Evolutionary conservation across 2,113 vertebrate genomes (phyloP).

Genomic region (Panthera leo): DNA sequence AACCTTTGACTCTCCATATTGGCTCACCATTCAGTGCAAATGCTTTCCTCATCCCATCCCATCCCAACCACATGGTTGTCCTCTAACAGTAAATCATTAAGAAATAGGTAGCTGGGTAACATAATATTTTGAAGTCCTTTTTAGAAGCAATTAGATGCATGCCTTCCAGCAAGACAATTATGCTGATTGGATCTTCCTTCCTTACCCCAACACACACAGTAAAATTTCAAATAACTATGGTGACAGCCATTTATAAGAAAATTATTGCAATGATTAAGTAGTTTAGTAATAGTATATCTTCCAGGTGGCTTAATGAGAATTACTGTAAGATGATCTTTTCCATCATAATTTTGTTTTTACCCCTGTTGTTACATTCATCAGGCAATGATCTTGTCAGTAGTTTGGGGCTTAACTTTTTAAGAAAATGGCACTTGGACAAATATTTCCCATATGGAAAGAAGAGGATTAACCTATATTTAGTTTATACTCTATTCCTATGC

Average conservation of each 20-base stretch:
- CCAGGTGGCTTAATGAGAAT: background rate
- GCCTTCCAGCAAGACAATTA: background rate
- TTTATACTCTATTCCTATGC: background rate
- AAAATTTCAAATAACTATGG: slow-evolving; percentile 18
- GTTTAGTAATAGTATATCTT: background rate
- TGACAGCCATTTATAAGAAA: background rate
- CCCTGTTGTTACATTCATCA: background rate
- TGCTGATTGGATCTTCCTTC: background rate
- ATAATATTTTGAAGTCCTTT: background rate
- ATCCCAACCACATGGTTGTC: background rate
- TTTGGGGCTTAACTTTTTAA: background rate
- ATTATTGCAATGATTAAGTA: background rate
- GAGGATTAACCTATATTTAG: background rate
- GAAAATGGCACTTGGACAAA: background rate
- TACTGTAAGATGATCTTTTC: background rate
- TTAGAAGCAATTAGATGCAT: background rate
- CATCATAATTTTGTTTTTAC: background rate
- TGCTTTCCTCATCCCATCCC: background rate
- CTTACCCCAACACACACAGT: background rate
- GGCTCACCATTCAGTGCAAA: background rate
- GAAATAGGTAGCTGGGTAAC: background rate
- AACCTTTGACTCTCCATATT: background rate
- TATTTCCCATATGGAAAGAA: background rate
- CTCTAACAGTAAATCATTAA: background rate
- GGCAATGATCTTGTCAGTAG: background rate